Evolutionary conservation across 1,140 invertebrate genomes (phyloP), one percentile per base, ranked within the genome.

Genomic region (Lepeophtheirus salmonis): DNA sequence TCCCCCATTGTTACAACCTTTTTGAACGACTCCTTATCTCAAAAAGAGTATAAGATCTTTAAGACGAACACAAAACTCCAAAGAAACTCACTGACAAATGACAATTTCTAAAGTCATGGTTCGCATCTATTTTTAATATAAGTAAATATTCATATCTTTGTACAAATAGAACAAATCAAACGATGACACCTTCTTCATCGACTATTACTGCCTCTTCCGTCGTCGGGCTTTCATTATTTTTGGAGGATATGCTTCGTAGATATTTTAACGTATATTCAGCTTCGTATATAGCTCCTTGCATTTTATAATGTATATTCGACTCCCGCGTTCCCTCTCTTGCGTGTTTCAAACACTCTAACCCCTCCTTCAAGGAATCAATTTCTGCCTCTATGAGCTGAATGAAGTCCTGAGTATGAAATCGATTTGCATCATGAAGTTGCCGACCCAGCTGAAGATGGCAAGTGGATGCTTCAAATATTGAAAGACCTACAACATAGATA

Each of bases 391-490:
- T 25, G 13, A 57, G 55, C 21, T 57, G 55, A 10, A 26, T 57
- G 26, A 57, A 57, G 17, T 57, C 55, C 25, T 57, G 17, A n/a
- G 17, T 17, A 26, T 12, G 23, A 21, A 57, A 57, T 30, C 55
- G 55, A 14, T 57, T 23, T 10, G 23, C 26, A 3, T 57, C 55
- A 41, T 57, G 20, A n/a, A 57, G 55, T 18, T 24, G 55, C 16
- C 55, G 21, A 57, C 55, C 55, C 22, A 57, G 25, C 21, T 57
- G 55, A 17, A 57, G 26, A 57, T 57, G 55, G 26, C 55, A 57
- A 50, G 55, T 57, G 2, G 55, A 24, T 24, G 55, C 26, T 41
- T 57, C 55, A 16, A 57, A 57, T 12, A 57, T 16, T 17, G 55
- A 57, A 14, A 57, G 16, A 25, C 55, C 55, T 57, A 25, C 10